Conservation (phyloP, 2,888 invertebrate genomes). For the Patella depressa region DNA sequence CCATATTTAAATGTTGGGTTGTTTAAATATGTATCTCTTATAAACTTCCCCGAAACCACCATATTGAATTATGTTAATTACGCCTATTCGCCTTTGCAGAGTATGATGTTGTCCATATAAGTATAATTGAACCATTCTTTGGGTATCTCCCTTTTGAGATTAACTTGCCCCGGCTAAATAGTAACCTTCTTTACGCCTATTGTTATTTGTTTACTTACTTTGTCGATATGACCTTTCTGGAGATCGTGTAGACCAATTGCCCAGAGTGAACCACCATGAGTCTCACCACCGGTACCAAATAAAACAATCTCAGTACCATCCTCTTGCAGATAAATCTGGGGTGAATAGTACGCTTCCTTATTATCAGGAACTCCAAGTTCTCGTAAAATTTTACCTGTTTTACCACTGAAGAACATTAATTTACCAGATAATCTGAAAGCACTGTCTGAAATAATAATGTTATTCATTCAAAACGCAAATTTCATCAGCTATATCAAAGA, state of each 20-base stretch:
- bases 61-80: too few species aligned
- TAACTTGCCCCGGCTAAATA: too few species aligned
- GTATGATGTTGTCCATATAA: too few species aligned
- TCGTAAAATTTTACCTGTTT: constrained; percentile 78
- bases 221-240: constrained; percentile 66
- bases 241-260: constrained; percentile 75
- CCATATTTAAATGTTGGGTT: too few species aligned
- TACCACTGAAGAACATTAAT: constrained; percentile 81
- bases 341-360: constrained; percentile 81
- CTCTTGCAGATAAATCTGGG: constrained; percentile 74
- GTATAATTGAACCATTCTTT: too few species aligned
- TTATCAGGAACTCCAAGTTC: constrained; percentile 76
- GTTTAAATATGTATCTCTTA: too few species aligned
- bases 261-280: constrained; percentile 81
- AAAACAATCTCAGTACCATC: constrained; percentile 76
- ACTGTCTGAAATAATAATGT: constrained; percentile 63
- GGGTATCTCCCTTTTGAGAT: too few species aligned
- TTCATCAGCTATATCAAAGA: background rate
- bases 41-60: too few species aligned
- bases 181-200: too few species aligned
- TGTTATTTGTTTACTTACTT: constrained; percentile 50
- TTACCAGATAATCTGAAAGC: constrained; percentile 75
- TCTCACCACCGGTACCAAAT: constrained; percentile 83
- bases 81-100: too few species aligned
- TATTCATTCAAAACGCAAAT: background rate